A percentile compares a stretch with the other conserved stretches of the same genome.
phyloP scores from a whole-genome alignment of 2,888 invertebrate genomes.

The Quadroppia sp. region DNA sequence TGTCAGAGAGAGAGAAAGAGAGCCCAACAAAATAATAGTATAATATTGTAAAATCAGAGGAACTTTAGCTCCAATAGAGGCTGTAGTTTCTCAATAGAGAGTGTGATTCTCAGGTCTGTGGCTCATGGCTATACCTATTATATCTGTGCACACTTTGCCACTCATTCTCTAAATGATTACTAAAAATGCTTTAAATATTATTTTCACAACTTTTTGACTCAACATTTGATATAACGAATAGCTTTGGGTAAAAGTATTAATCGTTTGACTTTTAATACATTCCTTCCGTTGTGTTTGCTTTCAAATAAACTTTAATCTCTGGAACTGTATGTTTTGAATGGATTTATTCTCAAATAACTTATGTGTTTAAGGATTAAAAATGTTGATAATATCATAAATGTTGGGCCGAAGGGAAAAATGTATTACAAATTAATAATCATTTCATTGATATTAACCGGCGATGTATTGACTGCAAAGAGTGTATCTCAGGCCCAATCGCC shows the following conservation, averaged over 20 bases:
- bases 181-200: background rate
- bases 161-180: background rate
- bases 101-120: slow-evolving; percentile 13
- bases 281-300: too few species aligned
- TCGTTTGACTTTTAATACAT: too few species aligned
- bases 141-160: background rate
- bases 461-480: background rate
- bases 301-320: too few species aligned
- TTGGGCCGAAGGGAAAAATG: background rate
- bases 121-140: background rate
- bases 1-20: too few species aligned
- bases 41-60: too few species aligned
- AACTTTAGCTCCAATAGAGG: too few species aligned
- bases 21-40: too few species aligned
- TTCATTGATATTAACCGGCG: background rate
- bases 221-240: slow-evolving; percentile 2
- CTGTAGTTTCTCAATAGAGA: too few species aligned
- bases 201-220: background rate
- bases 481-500: slow-evolving; percentile 45
- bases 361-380: background rate
- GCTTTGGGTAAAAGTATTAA: slow-evolving; percentile 6
- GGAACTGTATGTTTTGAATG: background rate
- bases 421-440: background rate
- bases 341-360: background rate
- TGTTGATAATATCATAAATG: background rate